These are phyloP conservation scores for Anguilla pacifica DNA, from an alignment of 2,797 vertebrate species.

Conservation along the genomic window DNA sequence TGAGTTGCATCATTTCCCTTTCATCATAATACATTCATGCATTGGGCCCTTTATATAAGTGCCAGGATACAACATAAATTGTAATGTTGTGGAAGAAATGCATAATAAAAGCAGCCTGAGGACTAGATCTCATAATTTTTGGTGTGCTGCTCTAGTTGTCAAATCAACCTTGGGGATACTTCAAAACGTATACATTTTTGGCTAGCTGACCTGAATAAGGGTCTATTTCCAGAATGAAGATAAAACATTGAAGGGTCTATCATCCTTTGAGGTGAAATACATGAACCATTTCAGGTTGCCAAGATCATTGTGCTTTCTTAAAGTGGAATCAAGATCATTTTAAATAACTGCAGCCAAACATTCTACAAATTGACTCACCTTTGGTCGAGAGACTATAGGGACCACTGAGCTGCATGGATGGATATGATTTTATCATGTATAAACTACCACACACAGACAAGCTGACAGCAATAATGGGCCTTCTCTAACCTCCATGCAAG, in stretches of 20 bases:
- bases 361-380: neutral
- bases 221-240: neutral
- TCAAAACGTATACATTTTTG: neutral
- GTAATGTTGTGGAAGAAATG: neutral
- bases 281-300: neutral
- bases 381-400: neutral
- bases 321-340: neutral
- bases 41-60: neutral
- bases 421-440: neutral
- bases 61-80: neutral
- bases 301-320: neutral
- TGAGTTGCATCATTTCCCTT: neutral
- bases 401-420: neutral
- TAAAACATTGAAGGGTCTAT: conserved; percentile 1
- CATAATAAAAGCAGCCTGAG: neutral
- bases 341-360: neutral
- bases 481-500: neutral
- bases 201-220: neutral
- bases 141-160: neutral
- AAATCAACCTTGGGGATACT: neutral
- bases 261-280: neutral
- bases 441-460: neutral
- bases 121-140: neutral
- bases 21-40: neutral
- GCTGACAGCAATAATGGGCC: neutral